Base-by-base conservation (phyloP, 2,797 vertebrate species). In the Microctenopoma lineatum region DNA sequence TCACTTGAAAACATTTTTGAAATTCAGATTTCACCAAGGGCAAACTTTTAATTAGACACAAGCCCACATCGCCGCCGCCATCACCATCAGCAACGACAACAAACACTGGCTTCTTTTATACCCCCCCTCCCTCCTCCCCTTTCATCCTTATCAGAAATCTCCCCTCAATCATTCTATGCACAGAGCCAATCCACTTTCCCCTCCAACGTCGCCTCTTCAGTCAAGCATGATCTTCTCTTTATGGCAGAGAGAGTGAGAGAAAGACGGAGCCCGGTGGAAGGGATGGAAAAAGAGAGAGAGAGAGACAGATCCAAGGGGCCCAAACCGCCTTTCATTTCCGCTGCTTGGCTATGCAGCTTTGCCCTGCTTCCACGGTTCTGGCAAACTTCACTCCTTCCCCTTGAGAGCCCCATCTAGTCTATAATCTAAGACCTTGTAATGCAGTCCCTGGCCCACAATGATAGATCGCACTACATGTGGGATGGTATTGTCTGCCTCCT, bases 401-500 rank as follows among this genome's bases (percentile, higher is more conserved):
- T 77, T 66, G 88, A 90, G 90, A 89, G 83, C 70, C 84, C 80
- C 85, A 90, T 92, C 89, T 86, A 84, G 86, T 84, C 87, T 87
- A 85, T 84, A 89, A 92, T 92, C 91, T 90, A 76, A 90, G 88
- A 85, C 87, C 89, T 89, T 90, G 88, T 90, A 90, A 93, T 90
- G 82, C 89, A 86, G 89, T 93, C 86, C 85, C 87, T 73, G 77
- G 75, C 76, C 87, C 86, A 70, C 89, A 86, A 90, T 91, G 91
- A 93, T 90, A 91, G 85, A 90, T 92, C 79, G 34, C 79, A 27
- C 87, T 84, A 88, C 90, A 90, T 77, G 86, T 83, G 87, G 89
- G 88, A 88, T 53, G 73, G 72, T 83, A 90, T 91, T 92, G 91
- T 93, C 90, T 91, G 89, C 79, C 84, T 90, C 56, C 27, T 84